phyloP scores from a whole-genome alignment of 2,797 vertebrate species.

The Danio aesculapii region DNA sequence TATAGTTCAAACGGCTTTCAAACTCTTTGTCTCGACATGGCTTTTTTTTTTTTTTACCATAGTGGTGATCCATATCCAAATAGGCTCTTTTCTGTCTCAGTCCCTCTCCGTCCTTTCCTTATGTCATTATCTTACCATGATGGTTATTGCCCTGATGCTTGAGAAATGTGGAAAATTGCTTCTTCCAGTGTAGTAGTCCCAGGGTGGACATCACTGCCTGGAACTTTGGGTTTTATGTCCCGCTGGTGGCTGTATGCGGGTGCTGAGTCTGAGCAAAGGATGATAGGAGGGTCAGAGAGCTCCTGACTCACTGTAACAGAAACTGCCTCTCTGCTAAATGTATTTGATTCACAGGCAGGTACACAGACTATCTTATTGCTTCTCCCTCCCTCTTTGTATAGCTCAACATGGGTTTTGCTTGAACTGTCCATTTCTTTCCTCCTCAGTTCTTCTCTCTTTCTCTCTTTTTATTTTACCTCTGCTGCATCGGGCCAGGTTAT shows the following conservation, averaged over 20 bases:
- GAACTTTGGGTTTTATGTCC: slow-evolving; percentile 35
- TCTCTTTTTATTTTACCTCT: slow-evolving; percentile 20
- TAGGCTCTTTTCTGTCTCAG: neutral
- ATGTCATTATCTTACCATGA: slow-evolving; percentile 18
- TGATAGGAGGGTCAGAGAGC: slow-evolving; percentile 8
- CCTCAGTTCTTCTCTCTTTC: neutral
- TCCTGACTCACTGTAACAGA: slow-evolving; percentile 2
- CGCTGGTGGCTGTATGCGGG: slow-evolving; percentile 5
- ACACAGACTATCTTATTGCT: neutral
- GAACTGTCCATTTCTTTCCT: neutral
- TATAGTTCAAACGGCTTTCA: neutral
- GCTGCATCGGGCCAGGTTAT: slow-evolving; percentile 6
- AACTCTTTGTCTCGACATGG: neutral
- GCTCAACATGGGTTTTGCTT: neutral
- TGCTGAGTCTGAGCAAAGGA: slow-evolving; percentile 23
- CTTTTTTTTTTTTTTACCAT: neutral
- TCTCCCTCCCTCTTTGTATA: neutral
- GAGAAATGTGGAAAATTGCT: slow-evolving; percentile 16
- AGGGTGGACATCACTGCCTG: slow-evolving; percentile 16
- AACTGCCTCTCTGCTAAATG: slow-evolving; percentile 22
- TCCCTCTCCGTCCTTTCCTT: neutral
- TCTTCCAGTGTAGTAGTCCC: slow-evolving; percentile 19
- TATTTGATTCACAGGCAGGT: slow-evolving; percentile 30
- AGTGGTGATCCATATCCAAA: neutral
- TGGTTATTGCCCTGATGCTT: slow-evolving; percentile 17